phyloP scores from a whole-genome alignment of 2,113 vertebrate genomes.

The Campylomormyrus numenius region DNA sequence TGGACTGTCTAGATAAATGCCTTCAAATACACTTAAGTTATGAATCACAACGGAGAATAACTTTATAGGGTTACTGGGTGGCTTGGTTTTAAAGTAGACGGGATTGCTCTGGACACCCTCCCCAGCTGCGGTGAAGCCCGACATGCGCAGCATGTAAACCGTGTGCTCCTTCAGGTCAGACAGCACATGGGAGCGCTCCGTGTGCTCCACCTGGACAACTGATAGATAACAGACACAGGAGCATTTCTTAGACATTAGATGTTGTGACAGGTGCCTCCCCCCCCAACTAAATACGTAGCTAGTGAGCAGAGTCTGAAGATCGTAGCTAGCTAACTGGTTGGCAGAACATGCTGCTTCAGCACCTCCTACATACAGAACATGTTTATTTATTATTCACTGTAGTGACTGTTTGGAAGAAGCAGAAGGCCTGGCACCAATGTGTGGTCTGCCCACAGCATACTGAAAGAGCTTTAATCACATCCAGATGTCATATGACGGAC shows the following conservation, averaged over 20 bases:
- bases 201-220: constrained; percentile 52
- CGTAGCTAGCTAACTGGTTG: background rate
- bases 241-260: background rate
- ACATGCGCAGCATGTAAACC: constrained; percentile 54
- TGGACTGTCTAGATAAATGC: background rate
- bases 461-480: background rate
- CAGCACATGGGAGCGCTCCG: constrained; percentile 42
- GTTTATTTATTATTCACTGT: background rate
- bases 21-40: background rate
- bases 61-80: constrained; percentile 30
- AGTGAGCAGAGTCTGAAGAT: background rate
- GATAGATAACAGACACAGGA: background rate
- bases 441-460: background rate
- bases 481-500: background rate
- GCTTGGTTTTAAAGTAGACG: constrained; percentile 35
- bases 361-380: background rate
- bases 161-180: constrained; percentile 45
- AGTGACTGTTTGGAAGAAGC: background rate
- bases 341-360: background rate
- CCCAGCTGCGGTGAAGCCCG: constrained; percentile 64
- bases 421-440: background rate
- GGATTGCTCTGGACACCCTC: constrained; percentile 51
- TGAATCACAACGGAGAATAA: background rate
- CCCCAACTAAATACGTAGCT: background rate
- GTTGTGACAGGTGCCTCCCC: background rate